A percentile compares a stretch with the other conserved stretches of the same genome.
phyloP scores from a whole-genome alignment of 2,888 invertebrate genomes.

The Andrena chrysosceles region DNA sequence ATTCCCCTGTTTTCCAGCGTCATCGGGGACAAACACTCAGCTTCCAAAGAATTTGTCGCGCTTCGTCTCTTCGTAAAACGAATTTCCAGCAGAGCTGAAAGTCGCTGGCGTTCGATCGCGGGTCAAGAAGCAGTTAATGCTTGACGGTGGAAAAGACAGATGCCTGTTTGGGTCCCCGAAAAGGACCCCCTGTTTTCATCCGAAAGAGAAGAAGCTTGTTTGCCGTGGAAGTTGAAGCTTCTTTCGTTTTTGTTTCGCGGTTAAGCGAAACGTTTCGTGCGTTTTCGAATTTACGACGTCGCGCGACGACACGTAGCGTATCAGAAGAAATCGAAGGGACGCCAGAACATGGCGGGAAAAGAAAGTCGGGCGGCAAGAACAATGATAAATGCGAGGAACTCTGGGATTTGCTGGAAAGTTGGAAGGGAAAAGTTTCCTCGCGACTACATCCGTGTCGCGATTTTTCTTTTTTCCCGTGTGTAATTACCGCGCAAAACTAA shows the following conservation, averaged over 20 bases:
- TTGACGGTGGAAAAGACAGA: background rate
- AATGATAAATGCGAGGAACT: conserved; percentile 67
- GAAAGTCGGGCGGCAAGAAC: conserved; percentile 59
- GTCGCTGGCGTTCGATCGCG: background rate
- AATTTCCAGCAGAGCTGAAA: background rate
- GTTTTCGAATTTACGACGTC: conserved; percentile 61
- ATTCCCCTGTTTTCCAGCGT: background rate
- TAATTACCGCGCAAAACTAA: conserved; percentile 48
- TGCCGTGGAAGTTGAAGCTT: conserved; percentile 33
- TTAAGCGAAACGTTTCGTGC: conserved; percentile 45
- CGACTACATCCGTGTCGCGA: conserved; percentile 35
- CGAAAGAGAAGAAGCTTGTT: background rate
- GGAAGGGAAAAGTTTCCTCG: conserved; percentile 44
- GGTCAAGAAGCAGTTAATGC: no score
- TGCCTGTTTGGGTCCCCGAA: background rate
- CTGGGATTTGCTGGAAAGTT: conserved; percentile 57
- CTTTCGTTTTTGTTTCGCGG: conserved; percentile 42
- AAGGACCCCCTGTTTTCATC: background rate
- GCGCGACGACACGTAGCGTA: conserved; percentile 46
- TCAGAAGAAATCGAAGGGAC: conserved; percentile 63
- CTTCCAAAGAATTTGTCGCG: background rate
- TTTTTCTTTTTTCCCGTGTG: conserved; percentile 14
- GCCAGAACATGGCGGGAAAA: conserved; percentile 14
- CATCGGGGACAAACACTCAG: conserved; percentile 2
- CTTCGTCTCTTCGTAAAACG: background rate